phyloP scores from a whole-genome alignment of 2,888 invertebrate species.

The Ophioninae sp. region DNA sequence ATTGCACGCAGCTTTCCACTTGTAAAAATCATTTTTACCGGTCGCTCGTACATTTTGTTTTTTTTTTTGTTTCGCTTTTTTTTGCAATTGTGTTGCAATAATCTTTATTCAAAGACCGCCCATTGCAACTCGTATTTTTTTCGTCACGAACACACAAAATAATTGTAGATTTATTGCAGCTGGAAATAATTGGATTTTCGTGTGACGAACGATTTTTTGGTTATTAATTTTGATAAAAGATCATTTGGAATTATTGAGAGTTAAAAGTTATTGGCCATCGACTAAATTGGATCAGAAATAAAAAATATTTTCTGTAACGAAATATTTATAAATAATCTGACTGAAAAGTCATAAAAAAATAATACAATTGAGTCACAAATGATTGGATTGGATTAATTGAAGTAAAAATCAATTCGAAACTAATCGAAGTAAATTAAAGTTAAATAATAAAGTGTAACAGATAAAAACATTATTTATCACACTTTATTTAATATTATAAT shows the following conservation, averaged over 20 bases:
- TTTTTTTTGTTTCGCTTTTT: neutral
- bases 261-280: no score
- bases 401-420: neutral
- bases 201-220: no score
- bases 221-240: neutral
- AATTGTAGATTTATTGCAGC: neutral
- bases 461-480: no score
- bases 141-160: neutral
- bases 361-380: no score
- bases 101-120: neutral
- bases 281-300: no score
- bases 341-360: no score
- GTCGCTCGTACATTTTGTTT: neutral
- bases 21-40: neutral
- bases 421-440: neutral
- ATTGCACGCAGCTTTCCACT: conserved; percentile 16
- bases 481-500: no score
- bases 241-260: neutral
- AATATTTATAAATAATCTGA: no score
- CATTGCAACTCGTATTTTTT: neutral
- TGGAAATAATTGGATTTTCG: neutral
- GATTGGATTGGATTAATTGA: neutral
- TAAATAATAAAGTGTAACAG: neutral
- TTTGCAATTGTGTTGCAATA: neutral
- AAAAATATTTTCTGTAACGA: no score